Conservation (phyloP, 2,888 invertebrate genomes). For the Andrena dorsata region DNA sequence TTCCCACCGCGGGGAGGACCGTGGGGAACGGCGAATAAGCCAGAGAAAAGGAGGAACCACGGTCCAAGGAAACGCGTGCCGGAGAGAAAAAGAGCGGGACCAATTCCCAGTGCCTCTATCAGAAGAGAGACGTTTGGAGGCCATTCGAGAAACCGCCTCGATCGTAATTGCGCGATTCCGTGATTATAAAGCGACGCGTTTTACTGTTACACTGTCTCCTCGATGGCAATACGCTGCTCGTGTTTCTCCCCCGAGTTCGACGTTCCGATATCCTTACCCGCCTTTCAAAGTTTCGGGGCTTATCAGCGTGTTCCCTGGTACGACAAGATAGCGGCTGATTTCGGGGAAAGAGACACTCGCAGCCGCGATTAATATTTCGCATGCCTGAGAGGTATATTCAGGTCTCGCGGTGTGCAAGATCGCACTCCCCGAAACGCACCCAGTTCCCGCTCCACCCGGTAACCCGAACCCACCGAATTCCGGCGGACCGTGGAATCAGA, state of each 20-base stretch:
- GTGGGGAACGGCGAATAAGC: conserved; percentile 11
- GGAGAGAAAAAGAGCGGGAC: conserved; percentile 19
- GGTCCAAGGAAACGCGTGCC: conserved; percentile 52
- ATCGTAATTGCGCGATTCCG: conserved; percentile 61
- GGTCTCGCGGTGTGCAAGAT: no score
- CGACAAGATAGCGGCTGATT: conserved; percentile 1
- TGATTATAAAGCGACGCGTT: conserved; percentile 24
- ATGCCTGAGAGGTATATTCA: no score
- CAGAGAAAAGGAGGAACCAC: no score
- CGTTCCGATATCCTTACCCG: neutral
- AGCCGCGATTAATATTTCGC: no score
- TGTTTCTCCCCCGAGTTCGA: neutral
- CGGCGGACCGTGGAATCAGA: neutral
- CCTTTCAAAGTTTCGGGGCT: neutral
- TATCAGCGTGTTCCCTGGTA: neutral
- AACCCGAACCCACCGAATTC: conserved; percentile 4
- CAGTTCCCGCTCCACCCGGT: neutral
- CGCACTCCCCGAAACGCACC: neutral
- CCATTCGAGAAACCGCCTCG: conserved; percentile 10
- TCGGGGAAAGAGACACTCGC: no score
- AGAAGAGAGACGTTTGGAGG: conserved; percentile 26
- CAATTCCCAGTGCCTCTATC: neutral
- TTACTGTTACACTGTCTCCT: neutral
- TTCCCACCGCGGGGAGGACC: conserved; percentile 35
- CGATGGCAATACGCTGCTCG: neutral